Percentiles rank a stretch among this genome's conserved stretches.
phyloP scores from a whole-genome alignment of 2,797 vertebrate species.

The Chaetophractus vellerosus region DNA sequence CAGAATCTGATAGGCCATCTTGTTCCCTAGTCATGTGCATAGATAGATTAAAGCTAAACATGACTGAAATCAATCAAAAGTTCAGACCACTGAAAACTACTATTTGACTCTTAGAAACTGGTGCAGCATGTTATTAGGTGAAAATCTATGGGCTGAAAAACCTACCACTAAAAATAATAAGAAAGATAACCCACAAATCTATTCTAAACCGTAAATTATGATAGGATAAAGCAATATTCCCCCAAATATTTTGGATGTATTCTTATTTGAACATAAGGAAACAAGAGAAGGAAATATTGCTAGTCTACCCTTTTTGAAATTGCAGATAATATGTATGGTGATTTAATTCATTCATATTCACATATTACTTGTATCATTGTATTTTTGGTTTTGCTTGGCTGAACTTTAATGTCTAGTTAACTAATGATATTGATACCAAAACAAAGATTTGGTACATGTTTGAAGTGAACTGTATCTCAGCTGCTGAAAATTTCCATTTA shows the following conservation, averaged over 20 bases:
- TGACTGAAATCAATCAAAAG: conserved; percentile 77
- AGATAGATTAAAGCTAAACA: conserved; percentile 83
- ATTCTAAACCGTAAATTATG: background rate
- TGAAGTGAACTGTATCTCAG: background rate
- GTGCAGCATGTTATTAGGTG: conserved; percentile 23
- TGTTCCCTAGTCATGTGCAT: conserved; percentile 73
- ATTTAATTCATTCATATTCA: conserved; percentile 14
- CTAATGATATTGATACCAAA: conserved; percentile 38
- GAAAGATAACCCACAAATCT: background rate
- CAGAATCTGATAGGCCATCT: conserved; percentile 72
- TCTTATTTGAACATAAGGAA: background rate
- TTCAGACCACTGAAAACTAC: conserved; percentile 73
- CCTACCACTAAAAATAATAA: background rate
- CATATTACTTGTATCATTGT: background rate
- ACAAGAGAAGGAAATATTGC: background rate
- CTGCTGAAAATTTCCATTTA: background rate
- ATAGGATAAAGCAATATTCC: background rate
- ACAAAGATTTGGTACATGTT: conserved; percentile 17
- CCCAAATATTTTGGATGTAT: background rate
- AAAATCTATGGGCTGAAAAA: conserved; percentile 65
- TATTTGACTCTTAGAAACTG: conserved; percentile 45
- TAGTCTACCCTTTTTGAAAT: conserved; percentile 18
- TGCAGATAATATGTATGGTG: background rate
- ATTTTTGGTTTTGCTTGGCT: conserved; percentile 52
- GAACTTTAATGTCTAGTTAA: conserved; percentile 19